A percentile compares a stretch with the other conserved stretches of the same genome.
These are phyloP conservation scores for Lithodes maja DNA, from an alignment of 2,888 invertebrate genomes.

Conservation along the genomic window DNA sequence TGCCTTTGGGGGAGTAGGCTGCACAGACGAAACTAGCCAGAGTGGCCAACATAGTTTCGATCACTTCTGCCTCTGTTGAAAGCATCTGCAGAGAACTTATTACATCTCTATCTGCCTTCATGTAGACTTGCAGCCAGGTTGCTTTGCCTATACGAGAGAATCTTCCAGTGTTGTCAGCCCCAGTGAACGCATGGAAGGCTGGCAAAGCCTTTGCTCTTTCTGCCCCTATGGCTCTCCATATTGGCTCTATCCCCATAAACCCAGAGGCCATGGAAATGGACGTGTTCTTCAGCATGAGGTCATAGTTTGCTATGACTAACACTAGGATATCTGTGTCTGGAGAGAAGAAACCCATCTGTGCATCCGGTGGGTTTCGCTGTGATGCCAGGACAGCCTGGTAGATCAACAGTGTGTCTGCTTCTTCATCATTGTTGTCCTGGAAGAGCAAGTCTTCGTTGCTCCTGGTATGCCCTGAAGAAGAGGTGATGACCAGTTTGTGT, in stretches of 20 bases:
- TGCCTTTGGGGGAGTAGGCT: constrained; percentile 25
- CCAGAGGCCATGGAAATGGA: constrained; percentile 20
- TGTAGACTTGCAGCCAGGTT: constrained; percentile 39
- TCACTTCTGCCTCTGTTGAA: constrained; percentile 25
- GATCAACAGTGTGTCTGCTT: constrained; percentile 62
- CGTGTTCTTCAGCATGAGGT: constrained; percentile 31
- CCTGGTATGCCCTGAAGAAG: constrained; percentile 40
- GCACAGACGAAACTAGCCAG: constrained; percentile 33
- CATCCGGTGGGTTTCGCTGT: constrained; percentile 50
- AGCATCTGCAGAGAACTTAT: constrained; percentile 39
- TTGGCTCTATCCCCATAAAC: constrained; percentile 29
- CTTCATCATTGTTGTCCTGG: constrained; percentile 58
- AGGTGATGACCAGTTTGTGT: constrained; percentile 42
- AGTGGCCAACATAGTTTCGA: constrained; percentile 28
- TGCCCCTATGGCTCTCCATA: constrained; percentile 24
- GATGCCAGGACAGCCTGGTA: constrained; percentile 60
- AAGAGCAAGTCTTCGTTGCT: constrained; percentile 39
- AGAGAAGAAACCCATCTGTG: constrained; percentile 58
- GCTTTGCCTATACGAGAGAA: constrained; percentile 34
- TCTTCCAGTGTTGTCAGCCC: constrained; percentile 11
- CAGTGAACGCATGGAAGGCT: constrained; percentile 22
- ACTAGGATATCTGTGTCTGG: constrained; percentile 55
- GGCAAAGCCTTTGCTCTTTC: constrained; percentile 19
- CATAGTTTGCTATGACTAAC: constrained; percentile 35
- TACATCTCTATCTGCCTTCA: constrained; percentile 26